Conservation (phyloP, 2,888 invertebrate genomes). For the Caenorhabditis sp. region DNA sequence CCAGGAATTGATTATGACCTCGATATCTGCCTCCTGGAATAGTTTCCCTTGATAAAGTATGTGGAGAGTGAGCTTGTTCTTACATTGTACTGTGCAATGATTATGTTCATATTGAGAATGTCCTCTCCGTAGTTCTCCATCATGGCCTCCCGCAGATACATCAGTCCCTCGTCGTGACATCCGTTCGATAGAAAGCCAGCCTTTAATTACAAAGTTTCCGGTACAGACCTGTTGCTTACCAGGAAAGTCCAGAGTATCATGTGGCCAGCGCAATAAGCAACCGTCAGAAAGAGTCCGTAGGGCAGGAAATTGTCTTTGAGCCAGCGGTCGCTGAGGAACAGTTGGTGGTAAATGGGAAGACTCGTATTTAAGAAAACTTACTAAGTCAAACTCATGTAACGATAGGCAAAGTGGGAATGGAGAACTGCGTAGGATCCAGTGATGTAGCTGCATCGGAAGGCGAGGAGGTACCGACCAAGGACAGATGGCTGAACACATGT, state of each 20-base stretch:
- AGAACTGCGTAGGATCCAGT: constrained; percentile 35
- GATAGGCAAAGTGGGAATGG: constrained; percentile 33
- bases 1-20: constrained; percentile 15
- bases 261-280: constrained; percentile 18
- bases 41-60: neutral
- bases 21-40: constrained; percentile 13
- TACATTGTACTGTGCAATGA: constrained; percentile 34
- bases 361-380: neutral
- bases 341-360: no score
- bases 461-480: constrained; percentile 4
- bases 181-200: constrained; percentile 21
- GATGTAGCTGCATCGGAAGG: constrained; percentile 32
- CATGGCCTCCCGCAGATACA: constrained; percentile 22
- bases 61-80: neutral
- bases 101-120: constrained; percentile 21
- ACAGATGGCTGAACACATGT: constrained; percentile 31
- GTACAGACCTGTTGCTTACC: neutral
- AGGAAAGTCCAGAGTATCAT: constrained; percentile 32
- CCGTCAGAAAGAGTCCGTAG: constrained; percentile 11
- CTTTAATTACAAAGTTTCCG: neutral
- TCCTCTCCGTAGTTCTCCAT: constrained; percentile 13
- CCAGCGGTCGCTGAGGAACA: constrained; percentile 6
- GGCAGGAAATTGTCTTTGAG: constrained; percentile 18
- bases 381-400: constrained; percentile 12
- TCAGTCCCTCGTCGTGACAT: neutral